These are phyloP conservation scores for Oxygymnocypris stewartii DNA, from an alignment of 2,113 vertebrate genomes.

Conservation along the genomic window DNA sequence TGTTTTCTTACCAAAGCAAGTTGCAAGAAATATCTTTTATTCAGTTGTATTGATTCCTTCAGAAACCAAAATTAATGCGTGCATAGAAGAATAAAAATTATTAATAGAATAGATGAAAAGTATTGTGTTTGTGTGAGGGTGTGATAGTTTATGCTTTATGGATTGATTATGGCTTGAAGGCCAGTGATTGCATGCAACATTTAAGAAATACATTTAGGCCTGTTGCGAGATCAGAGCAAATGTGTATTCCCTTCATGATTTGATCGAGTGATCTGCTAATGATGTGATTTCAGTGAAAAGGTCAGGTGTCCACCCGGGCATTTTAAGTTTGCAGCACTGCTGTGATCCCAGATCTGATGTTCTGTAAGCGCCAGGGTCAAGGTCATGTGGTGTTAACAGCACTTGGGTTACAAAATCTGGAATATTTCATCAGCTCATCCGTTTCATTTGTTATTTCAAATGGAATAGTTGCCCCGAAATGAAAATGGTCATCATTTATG, in stretches of 20 bases:
- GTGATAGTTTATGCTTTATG: not conserved
- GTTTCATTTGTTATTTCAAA: not conserved
- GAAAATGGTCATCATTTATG: not conserved
- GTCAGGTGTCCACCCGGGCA: constrained; percentile 22
- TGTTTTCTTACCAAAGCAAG: constrained; percentile 15
- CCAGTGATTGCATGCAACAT: not conserved
- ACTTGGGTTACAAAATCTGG: not conserved
- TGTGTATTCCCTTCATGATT: constrained; percentile 34
- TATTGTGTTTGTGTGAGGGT: not conserved
- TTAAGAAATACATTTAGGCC: not conserved
- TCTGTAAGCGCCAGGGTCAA: not conserved
- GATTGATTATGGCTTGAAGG: constrained; percentile 2
- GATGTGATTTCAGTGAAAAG: constrained; percentile 27
- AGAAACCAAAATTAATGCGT: not conserved
- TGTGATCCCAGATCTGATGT: not conserved
- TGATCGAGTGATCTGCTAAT: constrained; percentile 13
- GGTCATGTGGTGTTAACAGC: not conserved
- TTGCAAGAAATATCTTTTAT: constrained; percentile 12
- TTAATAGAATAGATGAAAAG: constrained; percentile 6
- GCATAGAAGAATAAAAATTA: not conserved
- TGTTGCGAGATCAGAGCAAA: not conserved
- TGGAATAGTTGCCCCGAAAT: not conserved
- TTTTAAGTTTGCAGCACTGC: constrained; percentile 17
- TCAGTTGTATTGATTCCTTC: constrained; percentile 3
- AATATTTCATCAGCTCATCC: not conserved